Evolutionary conservation across 2,113 vertebrate species (phyloP).

Genomic region (Dryoscopus gambensis): DNA sequence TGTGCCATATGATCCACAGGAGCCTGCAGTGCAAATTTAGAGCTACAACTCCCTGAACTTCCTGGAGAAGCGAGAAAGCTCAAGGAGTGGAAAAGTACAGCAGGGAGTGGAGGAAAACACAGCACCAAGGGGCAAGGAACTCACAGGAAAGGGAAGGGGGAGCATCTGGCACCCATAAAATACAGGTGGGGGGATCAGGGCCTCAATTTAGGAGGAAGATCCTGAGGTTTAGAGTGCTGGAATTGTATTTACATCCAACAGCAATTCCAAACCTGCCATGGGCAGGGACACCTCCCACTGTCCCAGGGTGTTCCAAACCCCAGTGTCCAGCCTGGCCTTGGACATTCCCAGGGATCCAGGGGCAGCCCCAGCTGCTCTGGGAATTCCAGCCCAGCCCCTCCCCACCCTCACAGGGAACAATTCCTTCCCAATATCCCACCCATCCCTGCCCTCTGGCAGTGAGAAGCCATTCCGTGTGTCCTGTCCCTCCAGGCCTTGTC

Average conservation of each 20-base stretch:
- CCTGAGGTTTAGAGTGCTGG: not conserved
- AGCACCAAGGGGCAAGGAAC: not conserved
- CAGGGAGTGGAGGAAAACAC: not conserved
- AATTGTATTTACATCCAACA: not conserved
- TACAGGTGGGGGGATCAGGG: not conserved
- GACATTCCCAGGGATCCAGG: not conserved
- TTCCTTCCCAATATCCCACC: not conserved
- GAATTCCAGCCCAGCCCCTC: not conserved
- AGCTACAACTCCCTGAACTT: slow-evolving; percentile 32
- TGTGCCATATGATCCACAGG: slow-evolving; percentile 32
- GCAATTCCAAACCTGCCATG: not conserved
- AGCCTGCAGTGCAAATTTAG: slow-evolving; percentile 42
- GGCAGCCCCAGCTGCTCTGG: not conserved
- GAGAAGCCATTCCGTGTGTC: not conserved
- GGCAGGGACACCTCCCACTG: not conserved
- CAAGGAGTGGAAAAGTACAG: slow-evolving; percentile 51
- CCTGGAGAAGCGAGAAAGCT: not conserved
- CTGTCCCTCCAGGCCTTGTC: not conserved
- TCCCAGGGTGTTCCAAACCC: accelerated
- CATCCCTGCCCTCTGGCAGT: not conserved
- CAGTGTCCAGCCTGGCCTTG: not conserved
- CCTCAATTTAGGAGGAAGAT: not conserved
- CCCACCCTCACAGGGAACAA: accelerated
- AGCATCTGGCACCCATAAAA: not conserved
- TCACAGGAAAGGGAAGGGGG: not conserved